Percentiles rank a stretch among this genome's conserved stretches.
Evolutionary conservation across 2,888 invertebrate species (phyloP).

Genomic region (Chymomyza amoena): DNA sequence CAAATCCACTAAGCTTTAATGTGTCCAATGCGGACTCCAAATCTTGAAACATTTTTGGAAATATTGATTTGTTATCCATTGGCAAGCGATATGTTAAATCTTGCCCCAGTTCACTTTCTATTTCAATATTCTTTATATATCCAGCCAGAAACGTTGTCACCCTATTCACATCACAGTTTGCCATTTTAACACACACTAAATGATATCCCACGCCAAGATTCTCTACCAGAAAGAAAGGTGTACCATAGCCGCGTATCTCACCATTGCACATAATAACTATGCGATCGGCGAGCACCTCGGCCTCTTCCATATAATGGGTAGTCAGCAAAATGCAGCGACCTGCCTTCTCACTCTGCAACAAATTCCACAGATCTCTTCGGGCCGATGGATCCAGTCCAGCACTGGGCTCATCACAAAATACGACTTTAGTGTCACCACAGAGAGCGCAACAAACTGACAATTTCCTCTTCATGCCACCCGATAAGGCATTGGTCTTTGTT

Average conservation of each 20-base stretch:
- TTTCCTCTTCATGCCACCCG: slow-evolving; percentile 87
- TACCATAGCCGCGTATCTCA: slow-evolving; percentile 86
- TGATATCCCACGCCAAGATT: slow-evolving; percentile 90
- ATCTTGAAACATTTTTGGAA: slow-evolving; percentile 83
- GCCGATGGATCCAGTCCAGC: slow-evolving; percentile 92
- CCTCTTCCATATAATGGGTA: slow-evolving; percentile 92
- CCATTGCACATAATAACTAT: slow-evolving; percentile 91
- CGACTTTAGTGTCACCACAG: slow-evolving; percentile 85
- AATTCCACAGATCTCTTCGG: slow-evolving; percentile 87
- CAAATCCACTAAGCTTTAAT: slow-evolving; percentile 86
- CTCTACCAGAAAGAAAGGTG: slow-evolving; percentile 87
- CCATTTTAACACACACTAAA: slow-evolving; percentile 80
- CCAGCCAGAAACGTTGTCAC: slow-evolving; percentile 82
- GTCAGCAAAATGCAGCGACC: slow-evolving; percentile 88
- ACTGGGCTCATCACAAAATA: slow-evolving; percentile 86
- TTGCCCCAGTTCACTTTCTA: slow-evolving; percentile 84
- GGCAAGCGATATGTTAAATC: slow-evolving; percentile 85
- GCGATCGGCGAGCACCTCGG: slow-evolving; percentile 89
- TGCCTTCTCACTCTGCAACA: slow-evolving; percentile 84
- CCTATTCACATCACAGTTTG: slow-evolving; percentile 77
- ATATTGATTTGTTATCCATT: slow-evolving; percentile 81
- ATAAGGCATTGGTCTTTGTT: slow-evolving; percentile 81
- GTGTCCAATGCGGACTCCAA: slow-evolving; percentile 81
- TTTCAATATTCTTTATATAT: too few relatives aligned
- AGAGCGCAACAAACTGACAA: slow-evolving; percentile 86